These are phyloP conservation scores for Oncopodura yosiiana DNA, from an alignment of 1,140 invertebrate genomes.

Conservation along the genomic window DNA sequence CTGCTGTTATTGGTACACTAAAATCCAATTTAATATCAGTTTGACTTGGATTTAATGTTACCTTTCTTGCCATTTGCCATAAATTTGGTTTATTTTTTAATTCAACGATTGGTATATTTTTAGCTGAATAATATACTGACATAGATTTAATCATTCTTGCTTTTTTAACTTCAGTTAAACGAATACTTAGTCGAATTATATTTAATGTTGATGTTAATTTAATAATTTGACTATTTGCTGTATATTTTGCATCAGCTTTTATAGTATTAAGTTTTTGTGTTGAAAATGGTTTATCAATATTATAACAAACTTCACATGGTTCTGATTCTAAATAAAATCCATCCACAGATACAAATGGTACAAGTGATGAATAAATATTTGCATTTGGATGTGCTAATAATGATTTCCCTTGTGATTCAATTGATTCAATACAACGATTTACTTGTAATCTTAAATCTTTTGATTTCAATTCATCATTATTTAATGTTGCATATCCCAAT, in stretches of 20 bases:
- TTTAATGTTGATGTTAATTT: conserved; percentile 90
- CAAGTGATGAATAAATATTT: conserved; percentile 79
- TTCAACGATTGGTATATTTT: conserved; percentile 91
- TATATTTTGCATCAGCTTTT: conserved; percentile 94
- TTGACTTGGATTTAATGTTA: conserved; percentile 77
- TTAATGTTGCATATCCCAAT: conserved; percentile 82
- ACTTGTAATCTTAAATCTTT: conserved; percentile 55
- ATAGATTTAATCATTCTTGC: conserved; percentile 95
- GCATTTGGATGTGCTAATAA: conserved; percentile 87
- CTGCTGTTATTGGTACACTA: conserved; percentile 89
- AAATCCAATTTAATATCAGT: conserved; percentile 95
- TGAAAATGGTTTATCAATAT: conserved; percentile 84
- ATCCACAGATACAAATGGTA: conserved; percentile 86
- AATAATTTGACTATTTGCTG: conserved; percentile 93
- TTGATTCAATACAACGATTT: conserved; percentile 70
- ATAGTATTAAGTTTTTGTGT: conserved; percentile 87
- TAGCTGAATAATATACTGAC: conserved; percentile 94
- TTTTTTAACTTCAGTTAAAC: conserved; percentile 88
- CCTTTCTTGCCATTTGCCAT: conserved; percentile 93
- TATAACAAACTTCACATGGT: conserved; percentile 93
- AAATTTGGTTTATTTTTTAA: conserved; percentile 87
- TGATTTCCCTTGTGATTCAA: conserved; percentile 76
- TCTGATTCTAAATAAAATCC: conserved; percentile 94
- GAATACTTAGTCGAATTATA: conserved; percentile 84
- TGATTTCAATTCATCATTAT: conserved; percentile 45